Evolutionary conservation across 1,140 invertebrate species (phyloP).

Genomic region (Megalopta genalis): DNA sequence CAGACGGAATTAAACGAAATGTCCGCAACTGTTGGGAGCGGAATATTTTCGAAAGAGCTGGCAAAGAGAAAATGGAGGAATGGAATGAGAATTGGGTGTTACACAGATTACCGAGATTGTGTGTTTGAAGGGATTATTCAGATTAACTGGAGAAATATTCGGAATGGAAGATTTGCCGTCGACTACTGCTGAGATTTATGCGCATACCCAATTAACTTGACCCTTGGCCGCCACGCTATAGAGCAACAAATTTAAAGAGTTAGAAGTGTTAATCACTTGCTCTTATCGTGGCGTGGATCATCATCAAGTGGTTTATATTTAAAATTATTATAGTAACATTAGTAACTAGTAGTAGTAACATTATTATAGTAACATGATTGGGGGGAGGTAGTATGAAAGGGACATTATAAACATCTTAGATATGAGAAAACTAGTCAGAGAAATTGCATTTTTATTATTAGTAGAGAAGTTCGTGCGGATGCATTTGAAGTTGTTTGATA

Average conservation of each 20-base stretch:
- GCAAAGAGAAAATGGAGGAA: slow-evolving; percentile 11
- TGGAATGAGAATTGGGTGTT: slow-evolving; percentile 26
- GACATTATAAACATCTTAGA: too few species aligned
- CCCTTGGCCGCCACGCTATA: background rate
- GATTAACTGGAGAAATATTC: slow-evolving; percentile 41
- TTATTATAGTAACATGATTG: too few species aligned
- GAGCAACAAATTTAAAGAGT: background rate
- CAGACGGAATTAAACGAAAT: slow-evolving; percentile 23
- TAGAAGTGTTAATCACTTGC: background rate
- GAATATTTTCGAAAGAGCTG: slow-evolving; percentile 13
- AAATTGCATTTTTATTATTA: too few species aligned
- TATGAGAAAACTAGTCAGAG: too few species aligned
- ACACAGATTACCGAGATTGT: slow-evolving; percentile 35
- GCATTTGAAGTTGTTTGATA: too few species aligned
- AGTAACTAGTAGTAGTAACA: too few species aligned
- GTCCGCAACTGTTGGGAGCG: background rate
- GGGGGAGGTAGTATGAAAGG: too few species aligned
- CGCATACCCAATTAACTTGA: slow-evolving; percentile 32
- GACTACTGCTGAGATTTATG: slow-evolving; percentile 26
- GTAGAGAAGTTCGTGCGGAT: too few species aligned
- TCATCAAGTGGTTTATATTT: too few species aligned
- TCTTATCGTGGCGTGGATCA: too few species aligned
- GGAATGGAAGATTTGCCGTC: slow-evolving; percentile 29
- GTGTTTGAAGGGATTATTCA: slow-evolving; percentile 35
- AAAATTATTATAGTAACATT: too few species aligned